Conservation (phyloP, 2,888 invertebrate species). For the Limnephilus marmoratus region DNA sequence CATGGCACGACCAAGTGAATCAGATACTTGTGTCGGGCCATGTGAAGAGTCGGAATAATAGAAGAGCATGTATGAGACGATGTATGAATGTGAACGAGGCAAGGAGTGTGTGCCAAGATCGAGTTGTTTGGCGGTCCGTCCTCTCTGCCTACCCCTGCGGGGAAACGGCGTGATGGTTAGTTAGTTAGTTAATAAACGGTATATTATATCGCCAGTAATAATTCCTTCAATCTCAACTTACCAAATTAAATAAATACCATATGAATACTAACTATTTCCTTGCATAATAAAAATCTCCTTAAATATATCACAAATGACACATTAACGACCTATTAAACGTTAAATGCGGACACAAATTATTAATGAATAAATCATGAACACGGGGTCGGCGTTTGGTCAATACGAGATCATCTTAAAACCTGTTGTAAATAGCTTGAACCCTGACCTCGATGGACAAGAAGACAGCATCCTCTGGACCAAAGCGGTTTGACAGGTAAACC, state of each 20-base stretch:
- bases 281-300: not conserved
- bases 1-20: too few relatives aligned
- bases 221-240: too few relatives aligned
- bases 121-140: too few relatives aligned
- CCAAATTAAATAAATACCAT: not conserved
- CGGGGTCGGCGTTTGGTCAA: conserved; percentile 12
- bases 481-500: conserved; percentile 19
- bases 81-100: too few relatives aligned
- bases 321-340: not conserved
- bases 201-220: too few relatives aligned
- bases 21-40: too few relatives aligned
- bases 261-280: not conserved
- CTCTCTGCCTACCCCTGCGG: too few relatives aligned
- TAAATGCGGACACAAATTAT: conserved; percentile 10
- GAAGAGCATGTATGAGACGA: too few relatives aligned
- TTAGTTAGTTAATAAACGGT: too few relatives aligned
- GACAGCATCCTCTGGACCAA: conserved; percentile 37
- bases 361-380: conserved; percentile 23
- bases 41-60: too few relatives aligned
- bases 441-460: conserved; percentile 26
- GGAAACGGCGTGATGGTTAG: too few relatives aligned
- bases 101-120: too few relatives aligned
- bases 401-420: conserved; percentile 2
- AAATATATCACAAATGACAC: not conserved
- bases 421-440: conserved; percentile 40